These are phyloP conservation scores for Lamellibrachia luymesi DNA, from an alignment of 1,140 invertebrate species.

Conservation along the genomic window DNA sequence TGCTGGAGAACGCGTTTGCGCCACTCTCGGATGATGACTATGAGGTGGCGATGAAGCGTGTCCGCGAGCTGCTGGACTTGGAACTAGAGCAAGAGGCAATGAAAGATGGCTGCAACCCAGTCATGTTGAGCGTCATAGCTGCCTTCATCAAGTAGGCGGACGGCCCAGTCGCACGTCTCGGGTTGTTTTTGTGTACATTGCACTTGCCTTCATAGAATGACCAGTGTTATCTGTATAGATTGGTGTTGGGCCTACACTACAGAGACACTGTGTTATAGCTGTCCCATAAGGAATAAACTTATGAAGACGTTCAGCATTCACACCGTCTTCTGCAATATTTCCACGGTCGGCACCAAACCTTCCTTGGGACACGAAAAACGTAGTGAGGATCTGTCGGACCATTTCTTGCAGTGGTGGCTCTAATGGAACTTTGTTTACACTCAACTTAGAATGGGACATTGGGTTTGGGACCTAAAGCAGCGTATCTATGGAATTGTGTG, in stretches of 20 bases:
- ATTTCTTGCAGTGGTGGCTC: not conserved
- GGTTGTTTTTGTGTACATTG: not conserved
- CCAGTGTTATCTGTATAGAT: not conserved
- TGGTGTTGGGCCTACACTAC: not conserved
- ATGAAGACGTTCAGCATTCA: not conserved
- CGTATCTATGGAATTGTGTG: not conserved
- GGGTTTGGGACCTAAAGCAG: not conserved
- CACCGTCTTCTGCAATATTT: not conserved
- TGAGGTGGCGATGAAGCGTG: constrained; percentile 94
- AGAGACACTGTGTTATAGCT: not conserved
- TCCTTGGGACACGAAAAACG: not conserved
- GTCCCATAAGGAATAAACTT: not conserved
- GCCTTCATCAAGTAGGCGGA: constrained; percentile 86
- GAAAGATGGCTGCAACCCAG: constrained; percentile 69
- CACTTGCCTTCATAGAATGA: not conserved
- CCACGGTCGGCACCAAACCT: not conserved
- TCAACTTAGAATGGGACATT: not conserved
- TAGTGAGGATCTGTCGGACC: not conserved
- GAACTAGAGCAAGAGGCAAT: constrained; percentile 92
- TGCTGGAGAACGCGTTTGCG: constrained; percentile 99
- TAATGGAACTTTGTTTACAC: not conserved
- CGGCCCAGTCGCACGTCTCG: not conserved
- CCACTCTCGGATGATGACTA: constrained; percentile 98
- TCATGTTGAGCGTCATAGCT: constrained; percentile 98
- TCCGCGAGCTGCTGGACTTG: constrained; percentile 90